Evolutionary conservation across 1,140 invertebrate species (phyloP), one percentile per base, ranked within the genome.

Genomic region (Trichogramma pretiosum): DNA sequence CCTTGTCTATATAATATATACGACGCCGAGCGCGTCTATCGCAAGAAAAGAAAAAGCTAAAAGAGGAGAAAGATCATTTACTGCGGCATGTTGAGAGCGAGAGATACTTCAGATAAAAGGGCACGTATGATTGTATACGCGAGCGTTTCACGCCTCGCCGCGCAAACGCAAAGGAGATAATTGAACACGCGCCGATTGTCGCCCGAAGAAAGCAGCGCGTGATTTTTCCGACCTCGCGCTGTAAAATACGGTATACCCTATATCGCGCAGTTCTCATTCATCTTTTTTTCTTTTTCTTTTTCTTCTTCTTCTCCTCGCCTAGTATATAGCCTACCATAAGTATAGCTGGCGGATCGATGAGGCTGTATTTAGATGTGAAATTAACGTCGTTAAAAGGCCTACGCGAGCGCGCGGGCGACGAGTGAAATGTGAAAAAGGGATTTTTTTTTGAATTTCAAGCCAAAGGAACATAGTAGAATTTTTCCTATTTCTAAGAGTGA

Each of bases 121-220:
- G 28, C 32, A 28, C 17, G 17, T 11, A 5, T 22, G 28, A 24
- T 7, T 5, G 9, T 14, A 19, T 43, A 21, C 13, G 14, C 42
- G 33, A 8, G 16, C 2, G 13, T 46, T 37, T 46, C 35, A 21
- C 36, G 36, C 45, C 18, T 18, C 16, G 23, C 5, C 28, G 39
- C 46, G 7, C 46, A 43, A 43, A 43, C 46, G 32, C n/a, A 48
- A 48, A 48, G 16, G 39, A 33, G 46, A 48, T 48, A 48, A 48
- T 48, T 48, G 39, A 48, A 43, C 46, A 40, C 24, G 46, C 33
- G 33, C 33, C 38, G 39, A 42, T 42, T 42, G 39, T 19, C 33
- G 18, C 5, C 22, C 9, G 36, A 21, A 30, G 34, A 40, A 40
- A 33, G 5, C 9, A n/a, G 46, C 16, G 30, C 22, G 38, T 5